Evolutionary conservation across 2,113 vertebrate species (phyloP), one percentile per base, ranked within the genome.

Genomic region (Odontesthes bonariensis): DNA sequence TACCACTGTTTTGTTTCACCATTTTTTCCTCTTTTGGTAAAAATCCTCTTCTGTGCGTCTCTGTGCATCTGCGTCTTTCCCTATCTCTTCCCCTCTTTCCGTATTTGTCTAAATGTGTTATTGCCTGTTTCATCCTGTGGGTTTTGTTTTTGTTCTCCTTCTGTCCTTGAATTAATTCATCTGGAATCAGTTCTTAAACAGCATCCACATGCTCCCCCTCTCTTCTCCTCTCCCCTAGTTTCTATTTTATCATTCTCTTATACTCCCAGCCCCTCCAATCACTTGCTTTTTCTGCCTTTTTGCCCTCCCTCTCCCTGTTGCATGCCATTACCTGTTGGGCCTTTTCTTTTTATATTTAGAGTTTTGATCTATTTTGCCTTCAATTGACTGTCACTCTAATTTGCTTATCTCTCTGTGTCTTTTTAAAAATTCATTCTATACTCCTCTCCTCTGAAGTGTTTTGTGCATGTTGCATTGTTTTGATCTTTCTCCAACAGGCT

Each of bases 141-240:
- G 57, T 73, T 44, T 80, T 13, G 17, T 61, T 75, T 75, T 72
- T 63, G 33, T 81, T 76, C 62, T 78, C 58, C 42, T 62, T 74
- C 73, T 66, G 73, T 84, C 84, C 84, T 85, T 82, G 82, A 86
- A 89, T 78, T 66, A 77, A 84, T 86, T 84, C 57, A 73, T 52
- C 56, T 85, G 75, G 56, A 75, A 67, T 81, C 73, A 19, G 64
- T 69, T 75, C 77, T 75, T 62, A 84, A 82, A 58, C 85, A 11
- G 51, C n/a, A 4, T 52, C 67, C 71, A 17, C 62, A 33, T 1
- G 40, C 58, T 72, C 82, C 14, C 31, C 56, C 9, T 16, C 64
- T 53, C 23, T 23, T 27, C 46, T 12, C 0, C 20, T 31, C 16
- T 46, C 5, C 35, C 23, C 27, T 27, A 3, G 2, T 4, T 33